Evolutionary conservation across 2,888 invertebrate genomes (phyloP), one percentile per base, ranked within the genome.

Genomic region (Macrophya annulata): DNA sequence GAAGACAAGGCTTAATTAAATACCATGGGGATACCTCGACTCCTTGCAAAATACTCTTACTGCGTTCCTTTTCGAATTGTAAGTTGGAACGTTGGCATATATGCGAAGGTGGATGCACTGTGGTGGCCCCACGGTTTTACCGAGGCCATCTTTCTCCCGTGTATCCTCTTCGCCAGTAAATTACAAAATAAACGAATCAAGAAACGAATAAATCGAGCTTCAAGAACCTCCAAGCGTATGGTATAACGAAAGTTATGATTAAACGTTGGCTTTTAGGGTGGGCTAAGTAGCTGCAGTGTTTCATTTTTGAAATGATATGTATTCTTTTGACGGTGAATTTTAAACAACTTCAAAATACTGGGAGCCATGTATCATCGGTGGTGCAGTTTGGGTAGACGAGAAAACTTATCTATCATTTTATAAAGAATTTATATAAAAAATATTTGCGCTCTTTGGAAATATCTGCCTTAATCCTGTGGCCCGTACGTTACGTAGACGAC

Each of bases 1-100:
- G 72, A 59, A 76, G 71, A 85, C 82, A 85, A 84, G 88, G 86
- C 85, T 89, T 89, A 87, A 89, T 89, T 89, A 88, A 90, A 90
- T 90, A 87, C 87, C 87, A 25, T 25, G 72, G 48, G 40, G 72
- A 45, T 45, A 21, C 31, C 51, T 48, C 37, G 31, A n/a, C 55
- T 74, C 21, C 45, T 45, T 31, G 21, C 74, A 10, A 45, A 10
- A 45, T 77, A 25, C 55, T 51, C 17, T 55, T 62, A 43, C 81
- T 21, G 9, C 81, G 40, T 81, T 62, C 62, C 59, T 43, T 31
- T 59, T 62, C 81, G 40, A 51, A n/a, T 15, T 77, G 37, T 65
- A 65, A 65, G 40, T 81, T 65, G 43, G 77, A 77, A 40, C 31
- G 71, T 40, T 40, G 71, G 71, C 40, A 43, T 71, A 71, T 45